A percentile compares a stretch with the other conserved stretches of the same genome.
Evolutionary conservation across 2,888 invertebrate species (phyloP).

Genomic region (Mythimna lalbum): DNA sequence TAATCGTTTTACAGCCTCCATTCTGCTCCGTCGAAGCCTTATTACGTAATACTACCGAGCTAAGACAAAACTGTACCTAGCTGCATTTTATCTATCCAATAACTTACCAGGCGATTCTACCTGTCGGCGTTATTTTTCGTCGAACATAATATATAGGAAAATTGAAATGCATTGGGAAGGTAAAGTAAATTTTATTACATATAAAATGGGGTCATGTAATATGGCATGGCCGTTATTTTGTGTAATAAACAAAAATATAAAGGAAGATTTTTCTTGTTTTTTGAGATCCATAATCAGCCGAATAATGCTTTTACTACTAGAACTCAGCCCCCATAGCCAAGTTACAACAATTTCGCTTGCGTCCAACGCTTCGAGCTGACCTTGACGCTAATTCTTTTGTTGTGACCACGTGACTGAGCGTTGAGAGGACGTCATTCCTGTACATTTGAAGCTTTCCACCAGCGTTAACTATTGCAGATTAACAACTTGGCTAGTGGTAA

Average conservation of each 20-base stretch:
- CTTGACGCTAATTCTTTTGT: too few relatives aligned
- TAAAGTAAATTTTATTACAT: constrained; percentile 47
- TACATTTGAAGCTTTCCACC: too few relatives aligned
- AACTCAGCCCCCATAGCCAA: too few relatives aligned
- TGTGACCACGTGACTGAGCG: too few relatives aligned
- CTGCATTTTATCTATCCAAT: constrained; percentile 58
- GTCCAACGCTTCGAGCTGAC: too few relatives aligned
- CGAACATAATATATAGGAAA: constrained; percentile 50
- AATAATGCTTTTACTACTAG: too few relatives aligned
- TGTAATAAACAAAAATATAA: background rate
- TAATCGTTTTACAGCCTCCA: background rate
- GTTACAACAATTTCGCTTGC: too few relatives aligned
- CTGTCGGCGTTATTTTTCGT: constrained; percentile 50
- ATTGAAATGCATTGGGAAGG: constrained; percentile 56
- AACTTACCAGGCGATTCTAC: constrained; percentile 53
- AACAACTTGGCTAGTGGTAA: too few relatives aligned
- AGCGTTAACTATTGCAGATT: too few relatives aligned
- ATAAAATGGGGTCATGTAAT: constrained; percentile 24
- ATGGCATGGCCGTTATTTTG: background rate
- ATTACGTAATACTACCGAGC: constrained; percentile 20
- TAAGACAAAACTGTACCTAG: constrained; percentile 39
- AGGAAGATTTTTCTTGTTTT: background rate
- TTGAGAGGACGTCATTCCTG: too few relatives aligned
- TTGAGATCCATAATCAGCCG: background rate
- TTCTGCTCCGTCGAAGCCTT: constrained; percentile 4